These are phyloP conservation scores for Rhodeus uyekii DNA, from an alignment of 2,797 vertebrate species.

Conservation along the genomic window DNA sequence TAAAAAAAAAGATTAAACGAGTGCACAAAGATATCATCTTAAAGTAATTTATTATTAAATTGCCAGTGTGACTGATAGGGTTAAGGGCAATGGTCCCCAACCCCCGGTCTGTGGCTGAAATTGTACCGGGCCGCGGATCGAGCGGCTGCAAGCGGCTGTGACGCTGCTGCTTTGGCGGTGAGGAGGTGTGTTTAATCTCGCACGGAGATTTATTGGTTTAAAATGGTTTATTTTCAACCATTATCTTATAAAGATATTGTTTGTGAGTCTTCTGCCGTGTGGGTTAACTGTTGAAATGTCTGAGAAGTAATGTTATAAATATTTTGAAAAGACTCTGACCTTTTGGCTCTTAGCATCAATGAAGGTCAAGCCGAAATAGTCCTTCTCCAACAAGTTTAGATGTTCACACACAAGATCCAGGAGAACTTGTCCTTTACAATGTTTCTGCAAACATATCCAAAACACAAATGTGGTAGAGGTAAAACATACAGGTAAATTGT, in stretches of 20 bases:
- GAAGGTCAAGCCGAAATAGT: slow-evolving; percentile 95
- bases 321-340: slow-evolving; percentile 69
- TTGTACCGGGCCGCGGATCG: too few relatives aligned
- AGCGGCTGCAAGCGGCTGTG: too few relatives aligned
- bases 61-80: too few relatives aligned
- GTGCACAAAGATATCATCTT: too few relatives aligned
- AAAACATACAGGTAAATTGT: slow-evolving; percentile 36
- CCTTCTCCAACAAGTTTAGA: slow-evolving; percentile 96
- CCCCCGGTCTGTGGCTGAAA: too few relatives aligned
- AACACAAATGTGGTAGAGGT: neutral
- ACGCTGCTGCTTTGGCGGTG: too few relatives aligned
- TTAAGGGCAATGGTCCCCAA: too few relatives aligned
- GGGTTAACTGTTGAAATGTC: neutral
- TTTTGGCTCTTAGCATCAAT: slow-evolving; percentile 94
- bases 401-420: slow-evolving; percentile 93
- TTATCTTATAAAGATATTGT: neutral
- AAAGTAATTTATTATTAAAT: too few relatives aligned
- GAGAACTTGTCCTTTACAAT: slow-evolving; percentile 89
- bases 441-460: slow-evolving; percentile 82
- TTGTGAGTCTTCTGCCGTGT: neutral
- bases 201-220: too few relatives aligned
- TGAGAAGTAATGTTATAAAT: neutral
- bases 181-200: too few relatives aligned
- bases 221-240: too few relatives aligned
- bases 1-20: too few relatives aligned